phyloP scores from a whole-genome alignment of 2,113 vertebrate genomes.

The Hemibagrus wyckioides region DNA sequence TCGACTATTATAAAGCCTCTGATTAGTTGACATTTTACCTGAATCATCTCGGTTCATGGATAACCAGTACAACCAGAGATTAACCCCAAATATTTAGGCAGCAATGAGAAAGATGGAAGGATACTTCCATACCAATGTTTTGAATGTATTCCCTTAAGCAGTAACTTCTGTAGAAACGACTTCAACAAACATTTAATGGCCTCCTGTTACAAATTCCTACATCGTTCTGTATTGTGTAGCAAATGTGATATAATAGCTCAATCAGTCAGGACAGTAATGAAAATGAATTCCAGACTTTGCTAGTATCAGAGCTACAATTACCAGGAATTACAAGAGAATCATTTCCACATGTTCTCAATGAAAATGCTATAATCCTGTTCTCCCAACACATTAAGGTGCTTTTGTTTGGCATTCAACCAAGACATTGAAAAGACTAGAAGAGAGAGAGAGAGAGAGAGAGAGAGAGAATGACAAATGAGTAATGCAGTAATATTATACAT shows the following conservation, averaged over 20 bases:
- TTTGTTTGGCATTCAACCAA: slow-evolving; percentile 84
- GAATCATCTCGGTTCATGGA: neutral
- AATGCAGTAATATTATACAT: slow-evolving; percentile 41
- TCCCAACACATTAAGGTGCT: slow-evolving; percentile 91
- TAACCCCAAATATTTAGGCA: neutral
- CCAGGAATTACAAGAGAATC: slow-evolving; percentile 93
- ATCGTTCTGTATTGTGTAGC: slow-evolving; percentile 75
- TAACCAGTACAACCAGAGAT: neutral
- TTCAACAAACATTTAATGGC: slow-evolving; percentile 89
- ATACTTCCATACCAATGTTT: slow-evolving; percentile 33
- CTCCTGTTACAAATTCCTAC: slow-evolving; percentile 90
- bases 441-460: neutral
- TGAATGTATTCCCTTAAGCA: slow-evolving; percentile 53
- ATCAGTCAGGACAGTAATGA: slow-evolving; percentile 94
- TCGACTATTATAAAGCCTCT: slow-evolving; percentile 35
- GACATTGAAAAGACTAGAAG: slow-evolving; percentile 27
- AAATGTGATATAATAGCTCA: slow-evolving; percentile 97
- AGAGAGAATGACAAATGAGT: slow-evolving; percentile 25
- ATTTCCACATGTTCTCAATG: slow-evolving; percentile 96
- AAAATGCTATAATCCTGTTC: slow-evolving; percentile 93
- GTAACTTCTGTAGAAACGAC: slow-evolving; percentile 75
- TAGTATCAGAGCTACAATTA: slow-evolving; percentile 96
- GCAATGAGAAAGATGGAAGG: slow-evolving; percentile 5
- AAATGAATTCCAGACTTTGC: slow-evolving; percentile 94
- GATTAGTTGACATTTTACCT: slow-evolving; percentile 34